Base-by-base conservation (phyloP, 2,797 vertebrate genomes). In the Platyrinchus mystaceus region DNA sequence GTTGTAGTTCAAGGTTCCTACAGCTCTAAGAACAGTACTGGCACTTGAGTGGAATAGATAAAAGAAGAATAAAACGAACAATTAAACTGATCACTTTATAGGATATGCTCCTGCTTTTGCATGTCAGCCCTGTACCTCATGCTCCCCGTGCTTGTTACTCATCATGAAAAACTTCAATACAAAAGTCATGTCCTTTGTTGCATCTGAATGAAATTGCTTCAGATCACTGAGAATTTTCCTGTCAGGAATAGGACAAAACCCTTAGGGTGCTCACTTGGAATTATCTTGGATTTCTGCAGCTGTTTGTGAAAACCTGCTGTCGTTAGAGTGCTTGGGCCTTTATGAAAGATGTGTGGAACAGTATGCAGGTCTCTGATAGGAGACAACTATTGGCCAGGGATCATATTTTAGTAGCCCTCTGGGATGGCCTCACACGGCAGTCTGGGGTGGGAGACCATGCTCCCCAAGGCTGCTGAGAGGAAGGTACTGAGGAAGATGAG, bases 61-160 rank as follows among this genome's bases (percentile, higher is more conserved):
- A 15, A 28, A 79, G 23, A 58, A n/a, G 55, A 87, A 76, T 92
- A 81, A 89, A 93, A 84, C 9, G 50, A 55, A 23, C 64, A 87
- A 46, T 76, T 89, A 73, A 73, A 23, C 36, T 17, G 46, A 9
- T 60, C 78, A 64, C 4, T 0, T 80, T 80, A 68, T 60, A 80
- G 30, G 27, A 41, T 49, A 18, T 12, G 16, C 16, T 90, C 8
- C 58, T 44, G 53, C 16, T 75, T 83, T 52, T 0, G 1, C 39
- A 39, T 27, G 21, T 71, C 43, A 71, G 49, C 49, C 58, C 44
- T 58, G 49, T 27, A 47, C 58, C 39, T 85, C 1, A 0, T 78
- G 28, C 9, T 93, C 62, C 76, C 58, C 64, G 3, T 16, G 76
- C 68, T 71, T 75, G 49, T 83, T 67, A 50, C 53, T 83, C 46